Base-by-base conservation (phyloP, 2,888 invertebrate genomes). In the Trichopoda pennipes region DNA sequence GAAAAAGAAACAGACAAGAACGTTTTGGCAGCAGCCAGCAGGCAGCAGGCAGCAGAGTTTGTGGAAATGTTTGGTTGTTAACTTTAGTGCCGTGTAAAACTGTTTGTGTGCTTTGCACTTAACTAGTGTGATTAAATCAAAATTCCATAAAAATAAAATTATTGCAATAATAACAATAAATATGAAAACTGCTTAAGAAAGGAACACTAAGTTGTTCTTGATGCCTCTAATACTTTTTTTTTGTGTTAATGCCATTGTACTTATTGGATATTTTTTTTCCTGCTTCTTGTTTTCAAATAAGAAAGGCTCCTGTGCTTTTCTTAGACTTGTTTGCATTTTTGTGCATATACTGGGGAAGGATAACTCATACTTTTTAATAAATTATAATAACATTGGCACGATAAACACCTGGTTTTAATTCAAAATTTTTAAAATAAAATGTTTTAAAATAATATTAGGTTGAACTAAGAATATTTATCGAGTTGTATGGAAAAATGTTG, bases 151-250 rank as follows among this genome's bases (percentile, higher is more conserved):
- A 83, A 75, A 79, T 79, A 63, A 82, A 82, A 82, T 82, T 84
- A 84, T 84, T 81, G 63, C 81, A 84, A 81, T 81, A 84, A 84
- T 81, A 84, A 84, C 83, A 81, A 84, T 84, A 84, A 84, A 80
- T 77, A 84, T 81, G 78, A 68, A 80, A 79, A 81, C 66, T 78
- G 70, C 72, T 60, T 73, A 75, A 72, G 75, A 80, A 60, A 81
- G 75, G 83, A 75, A 73, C 83, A 66, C 70, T 44, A 63, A 61
- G 66, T 61, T 70, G 81, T 55, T 49, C 51, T 66, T 58, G 64
- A 16, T 66, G 78, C 51, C 51, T 61, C 44, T 21, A 53, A 47
- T 73, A 63, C 70, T 56, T 56, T 69, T 69, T 72, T 66, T 66
- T 42, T n/a, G n/a, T n/a, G n/a, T 38, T 63, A 69, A 49, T 56